Conservation (phyloP, 2,888 invertebrate genomes). For the Erebia ligea region DNA sequence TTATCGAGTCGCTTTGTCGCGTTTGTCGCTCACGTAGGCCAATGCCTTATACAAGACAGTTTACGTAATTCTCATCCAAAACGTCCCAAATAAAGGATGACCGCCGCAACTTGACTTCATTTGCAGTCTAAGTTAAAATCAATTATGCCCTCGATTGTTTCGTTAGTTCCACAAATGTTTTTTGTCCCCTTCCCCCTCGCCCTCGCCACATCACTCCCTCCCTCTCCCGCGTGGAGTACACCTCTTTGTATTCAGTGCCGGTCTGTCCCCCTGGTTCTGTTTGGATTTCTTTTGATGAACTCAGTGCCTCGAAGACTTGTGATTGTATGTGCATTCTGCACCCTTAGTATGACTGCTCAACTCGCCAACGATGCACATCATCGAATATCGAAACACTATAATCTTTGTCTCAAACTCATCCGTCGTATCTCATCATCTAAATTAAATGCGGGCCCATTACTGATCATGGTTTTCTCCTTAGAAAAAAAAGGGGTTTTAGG, state of each 20-base stretch:
- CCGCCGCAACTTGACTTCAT: conserved; percentile 58
- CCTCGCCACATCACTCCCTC: conserved; percentile 41
- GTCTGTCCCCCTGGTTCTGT: conserved; percentile 62
- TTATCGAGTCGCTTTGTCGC: too few relatives aligned
- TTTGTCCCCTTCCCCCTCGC: conserved; percentile 53
- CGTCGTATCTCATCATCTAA: too few relatives aligned
- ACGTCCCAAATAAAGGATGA: conserved; percentile 21
- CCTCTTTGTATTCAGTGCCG: conserved; percentile 72
- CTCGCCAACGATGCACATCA: too few relatives aligned
- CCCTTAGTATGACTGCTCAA: too few relatives aligned
- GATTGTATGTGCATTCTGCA: conserved; percentile 48
- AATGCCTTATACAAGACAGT: neutral
- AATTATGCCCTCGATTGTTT: conserved; percentile 81
- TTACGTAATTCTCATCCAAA: conserved; percentile 6
- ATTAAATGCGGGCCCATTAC: too few relatives aligned
- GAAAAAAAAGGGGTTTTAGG: too few relatives aligned
- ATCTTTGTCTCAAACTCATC: too few relatives aligned
- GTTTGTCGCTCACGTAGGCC: too few relatives aligned
- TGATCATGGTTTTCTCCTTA: too few relatives aligned
- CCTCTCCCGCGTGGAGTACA: conserved; percentile 20
- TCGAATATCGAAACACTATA: too few relatives aligned
- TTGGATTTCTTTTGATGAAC: conserved; percentile 81
- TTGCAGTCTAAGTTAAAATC: conserved; percentile 79
- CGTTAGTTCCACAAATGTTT: conserved; percentile 78
- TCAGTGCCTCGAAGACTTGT: conserved; percentile 48